Evolutionary conservation across 2,113 vertebrate species (phyloP).

Genomic region (Sturnira hondurensis): DNA sequence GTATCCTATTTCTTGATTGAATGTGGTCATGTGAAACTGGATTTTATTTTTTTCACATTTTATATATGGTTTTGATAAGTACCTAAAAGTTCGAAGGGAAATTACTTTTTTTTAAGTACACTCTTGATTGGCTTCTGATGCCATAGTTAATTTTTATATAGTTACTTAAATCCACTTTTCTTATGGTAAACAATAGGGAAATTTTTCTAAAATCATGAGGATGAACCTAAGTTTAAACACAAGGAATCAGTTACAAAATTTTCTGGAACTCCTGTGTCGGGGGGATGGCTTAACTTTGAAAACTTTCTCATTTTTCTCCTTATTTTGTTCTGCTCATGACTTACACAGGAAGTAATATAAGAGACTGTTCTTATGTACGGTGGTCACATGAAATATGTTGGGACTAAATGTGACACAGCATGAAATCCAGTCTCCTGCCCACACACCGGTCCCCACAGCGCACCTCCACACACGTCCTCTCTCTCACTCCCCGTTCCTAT

Average conservation of each 20-base stretch:
- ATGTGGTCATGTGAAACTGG: not conserved
- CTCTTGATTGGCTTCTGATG: not conserved
- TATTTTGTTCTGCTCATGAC: not conserved
- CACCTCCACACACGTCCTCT: not conserved
- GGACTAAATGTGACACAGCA: not conserved
- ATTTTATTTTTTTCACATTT: not conserved
- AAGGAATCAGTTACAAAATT: not conserved
- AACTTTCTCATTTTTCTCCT: not conserved
- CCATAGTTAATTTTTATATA: not conserved
- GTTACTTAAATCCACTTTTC: not conserved
- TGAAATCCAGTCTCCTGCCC: not conserved
- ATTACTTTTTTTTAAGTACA: not conserved
- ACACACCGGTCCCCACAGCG: fast-evolving
- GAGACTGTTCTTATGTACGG: not conserved
- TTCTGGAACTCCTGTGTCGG: not conserved
- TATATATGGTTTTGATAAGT: not conserved
- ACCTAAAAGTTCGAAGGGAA: not conserved
- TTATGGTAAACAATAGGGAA: not conserved
- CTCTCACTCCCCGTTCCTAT: no score
- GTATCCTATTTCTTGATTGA: not conserved
- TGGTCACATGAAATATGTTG: not conserved
- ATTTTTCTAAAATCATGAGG: not conserved
- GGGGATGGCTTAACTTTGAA: not conserved
- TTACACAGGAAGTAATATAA: not conserved
- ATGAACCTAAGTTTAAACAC: not conserved